These are phyloP conservation scores for Paralvinella palmiformis DNA, from an alignment of 1,140 invertebrate species.

Conservation along the genomic window DNA sequence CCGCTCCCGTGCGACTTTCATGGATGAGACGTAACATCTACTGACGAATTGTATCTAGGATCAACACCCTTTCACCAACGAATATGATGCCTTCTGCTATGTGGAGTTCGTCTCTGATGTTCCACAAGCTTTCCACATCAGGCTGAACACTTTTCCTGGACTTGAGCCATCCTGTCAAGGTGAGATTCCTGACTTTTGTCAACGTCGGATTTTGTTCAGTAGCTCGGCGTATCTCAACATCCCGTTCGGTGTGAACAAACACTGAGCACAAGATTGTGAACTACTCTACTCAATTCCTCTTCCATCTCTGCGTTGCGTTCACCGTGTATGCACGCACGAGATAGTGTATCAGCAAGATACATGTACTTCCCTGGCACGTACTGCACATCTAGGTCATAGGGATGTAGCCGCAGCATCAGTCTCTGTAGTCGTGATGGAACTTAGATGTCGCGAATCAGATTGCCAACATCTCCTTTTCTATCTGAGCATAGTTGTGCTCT, in stretches of 20 bases:
- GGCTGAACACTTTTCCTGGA: neutral
- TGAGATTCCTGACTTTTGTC: neutral
- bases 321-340: neutral
- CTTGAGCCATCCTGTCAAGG: constrained; percentile 7
- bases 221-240: neutral
- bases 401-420: constrained; percentile 47
- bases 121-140: constrained; percentile 15
- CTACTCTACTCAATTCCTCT: neutral
- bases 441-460: constrained; percentile 28
- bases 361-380: constrained; percentile 45
- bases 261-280: neutral
- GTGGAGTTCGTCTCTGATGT: constrained; percentile 23
- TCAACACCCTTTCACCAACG: constrained; percentile 23
- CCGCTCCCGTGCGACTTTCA: constrained; percentile 22
- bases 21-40: constrained; percentile 23
- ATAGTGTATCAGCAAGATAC: constrained; percentile 40
- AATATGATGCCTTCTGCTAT: constrained; percentile 21
- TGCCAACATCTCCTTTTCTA: constrained; percentile 52
- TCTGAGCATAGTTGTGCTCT: constrained; percentile 51
- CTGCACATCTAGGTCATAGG: constrained; percentile 46
- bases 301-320: neutral
- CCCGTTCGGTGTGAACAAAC: neutral
- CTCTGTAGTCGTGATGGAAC: constrained; percentile 41
- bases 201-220: neutral
- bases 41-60: constrained; percentile 15